phyloP scores from a whole-genome alignment of 2,888 invertebrate species.

The Ormyrus pomaceus region DNA sequence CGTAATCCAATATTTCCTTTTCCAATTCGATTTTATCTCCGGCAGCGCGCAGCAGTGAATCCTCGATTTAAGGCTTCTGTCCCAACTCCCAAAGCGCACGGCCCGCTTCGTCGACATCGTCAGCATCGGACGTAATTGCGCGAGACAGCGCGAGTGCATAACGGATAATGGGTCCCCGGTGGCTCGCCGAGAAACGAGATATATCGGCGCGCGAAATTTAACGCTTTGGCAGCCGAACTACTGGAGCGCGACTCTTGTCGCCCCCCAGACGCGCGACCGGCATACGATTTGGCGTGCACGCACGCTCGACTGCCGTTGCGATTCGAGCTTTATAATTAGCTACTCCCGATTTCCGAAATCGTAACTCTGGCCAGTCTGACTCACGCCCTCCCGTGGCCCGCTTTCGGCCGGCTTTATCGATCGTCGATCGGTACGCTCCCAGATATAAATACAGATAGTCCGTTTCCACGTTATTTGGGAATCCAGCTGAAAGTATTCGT shows the following conservation, averaged over 20 bases:
- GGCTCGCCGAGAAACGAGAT: neutral
- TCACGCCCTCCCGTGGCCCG: slow-evolving; percentile 18
- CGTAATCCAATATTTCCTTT: no score
- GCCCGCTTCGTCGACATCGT: no score
- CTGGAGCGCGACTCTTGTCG: slow-evolving; percentile 20
- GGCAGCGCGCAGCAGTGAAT: no score
- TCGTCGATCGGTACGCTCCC: neutral
- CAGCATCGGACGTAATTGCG: neutral
- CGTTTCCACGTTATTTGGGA: neutral
- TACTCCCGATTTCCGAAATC: slow-evolving; percentile 35
- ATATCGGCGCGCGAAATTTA: slow-evolving; percentile 10
- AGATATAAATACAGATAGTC: neutral
- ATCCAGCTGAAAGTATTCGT: neutral
- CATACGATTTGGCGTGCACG: neutral
- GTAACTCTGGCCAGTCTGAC: neutral
- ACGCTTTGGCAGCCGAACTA: slow-evolving; percentile 6
- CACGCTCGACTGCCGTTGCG: neutral
- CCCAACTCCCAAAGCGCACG: no score
- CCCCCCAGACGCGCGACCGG: slow-evolving; percentile 1
- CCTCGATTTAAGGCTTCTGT: no score
- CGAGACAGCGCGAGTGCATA: no score
- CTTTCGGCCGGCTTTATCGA: slow-evolving; percentile 10
- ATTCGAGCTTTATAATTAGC: slow-evolving; percentile 23
- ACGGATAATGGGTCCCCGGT: neutral
- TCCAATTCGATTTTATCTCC: no score